Evolutionary conservation across 2,888 invertebrate genomes (phyloP).

Genomic region (Drosophila anomalata): DNA sequence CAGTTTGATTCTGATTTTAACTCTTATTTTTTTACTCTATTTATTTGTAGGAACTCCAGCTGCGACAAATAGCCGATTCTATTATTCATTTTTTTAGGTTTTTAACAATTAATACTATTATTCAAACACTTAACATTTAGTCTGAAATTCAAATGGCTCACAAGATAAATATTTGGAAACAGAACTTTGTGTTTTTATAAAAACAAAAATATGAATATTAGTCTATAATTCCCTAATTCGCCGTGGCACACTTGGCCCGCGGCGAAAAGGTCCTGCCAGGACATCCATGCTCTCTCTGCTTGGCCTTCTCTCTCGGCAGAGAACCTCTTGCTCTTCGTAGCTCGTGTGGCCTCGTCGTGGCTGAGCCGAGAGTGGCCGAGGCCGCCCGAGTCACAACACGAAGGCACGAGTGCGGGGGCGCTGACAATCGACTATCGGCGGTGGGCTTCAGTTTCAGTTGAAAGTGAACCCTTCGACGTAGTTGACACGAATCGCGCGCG

Average conservation of each 20-base stretch:
- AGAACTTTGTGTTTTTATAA: neutral
- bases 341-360: constrained; percentile 21
- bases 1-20: too few relatives aligned
- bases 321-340: neutral
- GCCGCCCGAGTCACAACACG: constrained; percentile 36
- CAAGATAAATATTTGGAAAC: neutral
- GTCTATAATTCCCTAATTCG: constrained; percentile 33
- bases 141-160: neutral
- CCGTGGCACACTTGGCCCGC: constrained; percentile 31
- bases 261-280: constrained; percentile 21
- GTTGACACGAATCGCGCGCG: constrained; percentile 82
- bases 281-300: constrained; percentile 1
- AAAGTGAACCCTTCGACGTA: constrained; percentile 83
- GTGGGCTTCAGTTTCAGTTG: constrained; percentile 79
- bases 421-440: constrained; percentile 51
- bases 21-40: too few relatives aligned
- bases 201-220: neutral
- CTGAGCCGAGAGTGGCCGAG: constrained; percentile 19
- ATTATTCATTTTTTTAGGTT: too few relatives aligned
- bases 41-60: too few relatives aligned
- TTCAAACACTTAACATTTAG: too few relatives aligned
- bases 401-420: constrained; percentile 29
- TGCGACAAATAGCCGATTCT: neutral
- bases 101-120: too few relatives aligned
- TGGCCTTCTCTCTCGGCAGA: constrained; percentile 6